Percentiles rank a stretch among this genome's conserved stretches.
Evolutionary conservation across 1,140 invertebrate species (phyloP).

Genomic region (Stenopsyche tienmushanensis): DNA sequence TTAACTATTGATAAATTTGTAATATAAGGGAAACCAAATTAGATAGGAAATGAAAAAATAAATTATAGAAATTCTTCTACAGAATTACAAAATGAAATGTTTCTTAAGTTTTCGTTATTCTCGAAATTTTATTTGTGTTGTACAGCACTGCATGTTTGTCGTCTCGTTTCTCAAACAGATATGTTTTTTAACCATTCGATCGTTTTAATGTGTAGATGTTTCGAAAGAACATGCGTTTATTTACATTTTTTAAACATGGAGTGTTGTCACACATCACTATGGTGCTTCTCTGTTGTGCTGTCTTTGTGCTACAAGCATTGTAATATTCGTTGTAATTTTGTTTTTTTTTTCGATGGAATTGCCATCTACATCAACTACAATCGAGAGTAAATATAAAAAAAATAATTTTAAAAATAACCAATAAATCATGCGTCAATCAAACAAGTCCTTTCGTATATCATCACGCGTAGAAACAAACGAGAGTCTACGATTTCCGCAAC

Average conservation of each 20-base stretch:
- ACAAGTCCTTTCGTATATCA: too few relatives aligned
- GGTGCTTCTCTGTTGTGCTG: conserved; percentile 27
- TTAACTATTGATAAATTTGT: conserved; percentile 16
- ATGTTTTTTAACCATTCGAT: background rate
- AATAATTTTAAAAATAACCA: too few relatives aligned
- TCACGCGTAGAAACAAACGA: too few relatives aligned
- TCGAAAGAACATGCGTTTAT: too few relatives aligned
- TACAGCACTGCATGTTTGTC: background rate
- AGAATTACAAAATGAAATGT: too few relatives aligned
- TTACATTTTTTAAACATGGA: too few relatives aligned
- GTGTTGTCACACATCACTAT: conserved; percentile 13
- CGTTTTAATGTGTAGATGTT: too few relatives aligned
- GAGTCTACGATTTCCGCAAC: too few relatives aligned
- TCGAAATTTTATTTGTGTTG: background rate
- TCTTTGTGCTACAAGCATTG: background rate
- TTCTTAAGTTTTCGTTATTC: background rate
- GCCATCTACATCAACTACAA: background rate
- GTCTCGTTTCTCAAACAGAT: background rate
- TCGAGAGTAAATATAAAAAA: too few relatives aligned
- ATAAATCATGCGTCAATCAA: too few relatives aligned
- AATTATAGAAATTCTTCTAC: background rate
- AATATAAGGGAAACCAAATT: conserved; percentile 24
- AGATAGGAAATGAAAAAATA: conserved; percentile 32
- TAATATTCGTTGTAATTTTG: background rate
- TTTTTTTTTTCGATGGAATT: background rate